phyloP scores from a whole-genome alignment of 2,888 invertebrate species.

The Ditula angustiorana region DNA sequence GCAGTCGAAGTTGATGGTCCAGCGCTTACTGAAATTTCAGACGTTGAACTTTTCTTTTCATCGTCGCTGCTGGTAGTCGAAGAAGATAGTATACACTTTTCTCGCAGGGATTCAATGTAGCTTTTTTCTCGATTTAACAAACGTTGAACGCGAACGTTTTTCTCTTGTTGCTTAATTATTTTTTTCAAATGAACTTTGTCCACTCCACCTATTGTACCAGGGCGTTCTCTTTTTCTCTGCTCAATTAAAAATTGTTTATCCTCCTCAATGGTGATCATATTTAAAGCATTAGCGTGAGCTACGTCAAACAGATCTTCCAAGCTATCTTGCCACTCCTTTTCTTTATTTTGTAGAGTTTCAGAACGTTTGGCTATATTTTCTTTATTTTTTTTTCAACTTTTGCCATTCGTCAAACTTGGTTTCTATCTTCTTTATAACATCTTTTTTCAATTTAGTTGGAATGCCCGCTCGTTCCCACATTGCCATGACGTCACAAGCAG shows the following conservation, averaged over 20 bases:
- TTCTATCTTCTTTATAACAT: constrained; percentile 32
- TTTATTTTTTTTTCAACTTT: constrained; percentile 32
- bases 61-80: neutral
- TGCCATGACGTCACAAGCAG: neutral
- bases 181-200: neutral
- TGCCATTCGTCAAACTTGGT: constrained; percentile 34
- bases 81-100: constrained; percentile 10
- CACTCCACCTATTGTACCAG: neutral
- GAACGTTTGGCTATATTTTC: constrained; percentile 31
- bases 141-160: neutral
- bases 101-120: neutral
- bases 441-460: constrained; percentile 17
- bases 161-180: neutral
- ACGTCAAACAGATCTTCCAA: constrained; percentile 18
- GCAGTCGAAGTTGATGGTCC: too few species aligned
- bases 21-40: too few species aligned
- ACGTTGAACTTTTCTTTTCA: too few species aligned
- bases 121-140: neutral
- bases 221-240: neutral
- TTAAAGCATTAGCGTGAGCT: constrained; percentile 7
- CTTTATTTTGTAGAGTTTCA: constrained; percentile 18
- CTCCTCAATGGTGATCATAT: constrained; percentile 27
- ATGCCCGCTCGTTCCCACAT: constrained; percentile 3
- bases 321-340: constrained; percentile 31
- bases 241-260: constrained; percentile 21